Evolutionary conservation across 2,113 vertebrate species (phyloP).

Genomic region (Synodontis membranacea): DNA sequence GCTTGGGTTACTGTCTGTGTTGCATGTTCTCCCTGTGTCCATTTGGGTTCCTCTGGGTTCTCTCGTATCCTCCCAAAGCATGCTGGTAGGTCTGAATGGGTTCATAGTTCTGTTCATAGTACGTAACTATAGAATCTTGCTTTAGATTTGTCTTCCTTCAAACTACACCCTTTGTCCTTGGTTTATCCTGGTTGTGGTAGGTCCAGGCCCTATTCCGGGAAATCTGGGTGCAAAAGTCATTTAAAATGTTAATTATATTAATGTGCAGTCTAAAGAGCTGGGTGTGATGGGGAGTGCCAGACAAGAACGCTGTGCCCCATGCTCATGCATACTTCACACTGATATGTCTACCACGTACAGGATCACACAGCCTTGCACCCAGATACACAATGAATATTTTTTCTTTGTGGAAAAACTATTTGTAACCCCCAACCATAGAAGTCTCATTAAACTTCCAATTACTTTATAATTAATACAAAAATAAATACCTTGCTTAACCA

Average conservation of each 20-base stretch:
- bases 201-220: background rate
- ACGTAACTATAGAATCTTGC: background rate
- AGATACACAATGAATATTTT: slow-evolving; percentile 3
- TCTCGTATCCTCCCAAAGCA: background rate
- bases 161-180: background rate
- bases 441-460: background rate
- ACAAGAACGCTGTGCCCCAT: background rate
- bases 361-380: slow-evolving; percentile 11
- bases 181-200: background rate
- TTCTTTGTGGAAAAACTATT: background rate
- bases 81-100: too few species aligned
- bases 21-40: background rate
- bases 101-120: too few species aligned
- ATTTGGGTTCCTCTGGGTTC: background rate
- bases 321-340: slow-evolving; percentile 16
- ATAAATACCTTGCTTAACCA: background rate
- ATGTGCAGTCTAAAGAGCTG: background rate
- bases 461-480: background rate
- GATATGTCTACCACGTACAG: background rate
- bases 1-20: background rate
- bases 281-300: background rate
- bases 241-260: background rate
- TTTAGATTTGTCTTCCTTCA: background rate
- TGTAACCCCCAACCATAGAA: background rate
- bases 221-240: background rate